Percentiles rank a stretch among this genome's conserved stretches.
These are phyloP conservation scores for Fratercula arctica DNA, from an alignment of 2,797 vertebrate genomes.

Conservation along the genomic window DNA sequence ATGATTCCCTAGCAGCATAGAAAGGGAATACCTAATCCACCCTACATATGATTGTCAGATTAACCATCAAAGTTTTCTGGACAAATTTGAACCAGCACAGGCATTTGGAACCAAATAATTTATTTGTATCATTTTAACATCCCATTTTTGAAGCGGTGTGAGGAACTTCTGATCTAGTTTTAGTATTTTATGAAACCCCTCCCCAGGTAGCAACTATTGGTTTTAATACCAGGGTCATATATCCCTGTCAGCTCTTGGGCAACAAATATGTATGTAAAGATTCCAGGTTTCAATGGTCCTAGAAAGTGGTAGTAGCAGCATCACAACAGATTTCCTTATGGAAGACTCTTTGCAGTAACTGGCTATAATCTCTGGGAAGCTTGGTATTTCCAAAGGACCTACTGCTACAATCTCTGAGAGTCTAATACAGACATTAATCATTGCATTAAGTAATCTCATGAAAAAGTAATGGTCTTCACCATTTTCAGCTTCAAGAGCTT, in stretches of 20 bases:
- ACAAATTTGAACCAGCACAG: background rate
- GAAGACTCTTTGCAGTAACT: background rate
- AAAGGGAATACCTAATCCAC: background rate
- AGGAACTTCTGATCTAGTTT: background rate
- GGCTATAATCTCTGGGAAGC: background rate
- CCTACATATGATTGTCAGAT: background rate
- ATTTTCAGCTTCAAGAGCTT: background rate
- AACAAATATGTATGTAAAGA: background rate
- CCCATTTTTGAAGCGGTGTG: background rate
- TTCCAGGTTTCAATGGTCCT: background rate
- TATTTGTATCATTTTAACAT: background rate
- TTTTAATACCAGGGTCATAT: background rate
- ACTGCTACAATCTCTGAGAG: background rate
- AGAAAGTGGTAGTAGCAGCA: background rate
- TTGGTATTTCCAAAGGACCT: background rate
- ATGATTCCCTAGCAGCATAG: background rate
- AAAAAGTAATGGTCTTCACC: background rate
- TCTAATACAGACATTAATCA: background rate
- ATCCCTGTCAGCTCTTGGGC: background rate
- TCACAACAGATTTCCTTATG: background rate
- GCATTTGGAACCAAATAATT: background rate
- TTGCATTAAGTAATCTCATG: background rate
- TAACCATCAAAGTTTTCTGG: background rate
- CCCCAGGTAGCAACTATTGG: background rate
- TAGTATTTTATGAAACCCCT: background rate